These are phyloP conservation scores for Ectropis crepuscularia DNA, from an alignment of 2,888 invertebrate species.

Conservation along the genomic window DNA sequence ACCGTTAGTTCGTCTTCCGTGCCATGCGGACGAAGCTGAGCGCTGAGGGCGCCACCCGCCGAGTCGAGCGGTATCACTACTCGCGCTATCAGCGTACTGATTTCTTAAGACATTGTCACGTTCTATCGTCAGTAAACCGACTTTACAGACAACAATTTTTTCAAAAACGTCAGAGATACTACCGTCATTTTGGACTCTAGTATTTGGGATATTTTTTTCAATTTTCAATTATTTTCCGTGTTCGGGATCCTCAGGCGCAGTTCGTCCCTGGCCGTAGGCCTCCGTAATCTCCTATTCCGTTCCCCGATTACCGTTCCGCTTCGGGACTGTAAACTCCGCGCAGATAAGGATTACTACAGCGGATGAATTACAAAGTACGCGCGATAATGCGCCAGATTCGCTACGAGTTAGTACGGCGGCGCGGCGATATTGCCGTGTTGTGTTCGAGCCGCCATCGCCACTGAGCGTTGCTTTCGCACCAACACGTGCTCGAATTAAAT, in stretches of 20 bases:
- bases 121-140: no score
- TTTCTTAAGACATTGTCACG: no score
- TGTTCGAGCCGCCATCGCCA: no score
- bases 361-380: conserved; percentile 53
- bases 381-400: conserved; percentile 42
- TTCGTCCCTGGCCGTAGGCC: conserved; percentile 40
- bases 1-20: no score
- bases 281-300: conserved; percentile 50
- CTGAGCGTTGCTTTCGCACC: neutral
- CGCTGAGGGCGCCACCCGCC: no score
- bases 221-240: neutral
- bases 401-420: conserved; percentile 27
- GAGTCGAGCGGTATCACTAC: no score
- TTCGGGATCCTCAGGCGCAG: neutral
- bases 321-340: conserved; percentile 58
- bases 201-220: neutral
- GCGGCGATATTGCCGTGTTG: conserved; percentile 20
- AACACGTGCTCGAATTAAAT: neutral
- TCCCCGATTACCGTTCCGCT: conserved; percentile 61
- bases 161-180: no score
- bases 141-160: no score
- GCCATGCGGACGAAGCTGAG: no score
- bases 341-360: conserved; percentile 63
- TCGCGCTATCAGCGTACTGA: no score
- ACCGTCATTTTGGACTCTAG: no score